Base-by-base conservation (phyloP, 2,797 vertebrate species). In the Florisuga fusca region DNA sequence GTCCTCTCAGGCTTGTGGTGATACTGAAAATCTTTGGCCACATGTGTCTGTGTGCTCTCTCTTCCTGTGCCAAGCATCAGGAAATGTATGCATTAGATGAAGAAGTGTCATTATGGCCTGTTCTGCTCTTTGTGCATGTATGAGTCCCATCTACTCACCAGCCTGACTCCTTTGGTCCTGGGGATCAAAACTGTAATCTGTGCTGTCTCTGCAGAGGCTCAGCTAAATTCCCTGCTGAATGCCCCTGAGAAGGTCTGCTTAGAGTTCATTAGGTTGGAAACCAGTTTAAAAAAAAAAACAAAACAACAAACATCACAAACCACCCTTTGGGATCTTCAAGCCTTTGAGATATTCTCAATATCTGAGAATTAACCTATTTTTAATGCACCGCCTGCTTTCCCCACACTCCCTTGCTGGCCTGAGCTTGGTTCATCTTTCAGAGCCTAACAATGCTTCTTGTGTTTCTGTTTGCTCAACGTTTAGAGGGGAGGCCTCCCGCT, bases 381-480 rank as follows among this genome's bases (percentile, higher is more conserved):
- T 90, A 96, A 94, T 84, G 71, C 77, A 78, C 80, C 5, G 71
- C 87, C 73, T 81, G 92, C 77, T 90, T 87, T 91, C 91, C 78
- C 76, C 61, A 59, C 81, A n/a, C 53, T 94, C n/a, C 71, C 71
- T 94, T 3, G 34, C 85, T 86, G 90, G 89, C 86, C 48, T 0
- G 7, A 59, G 63, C 63, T 89, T 84, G 86, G 61, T 84, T 93
- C 77, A 86, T 93, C 94, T 96, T 94, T 94, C 93, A 94, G 79
- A 82, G 63, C 25, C 6, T n/a, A 86, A 96, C 95, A 96, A 95
- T 96, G 86, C 93, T 79, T 84, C 26, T 6, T 94, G 95, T 96
- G 95, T 95, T 97, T 93, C 93, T 97, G 83, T 96, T 96, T 94
- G 94, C 85, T 94, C 93, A 94, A 77, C 72, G 22, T 84, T 93